A percentile compares a stretch with the other conserved stretches of the same genome.
These are phyloP conservation scores for Oligia latruncula DNA, from an alignment of 2,888 invertebrate species.

Conservation along the genomic window DNA sequence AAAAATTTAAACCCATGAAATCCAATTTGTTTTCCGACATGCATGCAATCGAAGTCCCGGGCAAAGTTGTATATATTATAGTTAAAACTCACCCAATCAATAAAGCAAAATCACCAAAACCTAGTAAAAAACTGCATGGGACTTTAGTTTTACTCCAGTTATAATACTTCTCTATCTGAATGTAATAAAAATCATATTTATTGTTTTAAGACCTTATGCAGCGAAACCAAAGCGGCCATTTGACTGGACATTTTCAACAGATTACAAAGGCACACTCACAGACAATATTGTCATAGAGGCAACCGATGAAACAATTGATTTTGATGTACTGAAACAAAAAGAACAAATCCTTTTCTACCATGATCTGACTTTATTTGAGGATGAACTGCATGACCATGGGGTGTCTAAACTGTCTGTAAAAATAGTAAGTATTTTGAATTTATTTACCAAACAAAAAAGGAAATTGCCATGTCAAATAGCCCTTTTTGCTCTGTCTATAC, in stretches of 20 bases:
- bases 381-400: slow-evolving; percentile 99
- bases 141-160: background rate
- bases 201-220: slow-evolving; percentile 91
- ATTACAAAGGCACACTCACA: slow-evolving; percentile 95
- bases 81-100: background rate
- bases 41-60: too few relatives aligned
- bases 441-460: background rate
- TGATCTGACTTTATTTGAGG: slow-evolving; percentile 98
- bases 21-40: too few relatives aligned
- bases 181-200: slow-evolving; percentile 27
- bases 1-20: too few relatives aligned
- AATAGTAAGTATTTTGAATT: slow-evolving; percentile 92
- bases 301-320: slow-evolving; percentile 95
- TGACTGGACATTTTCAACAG: slow-evolving; percentile 99
- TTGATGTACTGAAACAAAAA: slow-evolving; percentile 95
- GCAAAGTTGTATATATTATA: background rate
- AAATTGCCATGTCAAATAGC: background rate
- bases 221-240: slow-evolving; percentile 96
- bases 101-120: background rate
- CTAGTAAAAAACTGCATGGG: background rate
- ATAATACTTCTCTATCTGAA: background rate
- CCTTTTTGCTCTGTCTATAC: background rate
- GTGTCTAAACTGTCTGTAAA: slow-evolving; percentile 97
- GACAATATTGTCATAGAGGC: slow-evolving; percentile 90
- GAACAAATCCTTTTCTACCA: slow-evolving; percentile 98